Percentiles rank a stretch among this genome's conserved stretches.
These are phyloP conservation scores for Alca torda DNA, from an alignment of 2,797 vertebrate genomes.

Conservation along the genomic window DNA sequence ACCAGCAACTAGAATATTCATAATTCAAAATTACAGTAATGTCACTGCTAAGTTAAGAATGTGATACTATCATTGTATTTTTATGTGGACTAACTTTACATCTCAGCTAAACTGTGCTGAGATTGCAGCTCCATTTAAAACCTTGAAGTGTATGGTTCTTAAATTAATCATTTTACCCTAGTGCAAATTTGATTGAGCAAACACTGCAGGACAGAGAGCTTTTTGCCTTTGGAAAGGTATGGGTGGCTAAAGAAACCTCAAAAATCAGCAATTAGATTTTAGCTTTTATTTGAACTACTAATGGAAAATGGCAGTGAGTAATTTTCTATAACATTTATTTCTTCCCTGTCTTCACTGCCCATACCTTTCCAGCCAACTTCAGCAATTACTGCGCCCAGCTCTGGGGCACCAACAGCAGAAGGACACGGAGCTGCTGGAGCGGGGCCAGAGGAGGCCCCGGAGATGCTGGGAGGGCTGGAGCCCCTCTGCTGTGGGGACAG, in stretches of 20 bases:
- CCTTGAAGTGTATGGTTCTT: neutral
- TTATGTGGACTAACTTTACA: neutral
- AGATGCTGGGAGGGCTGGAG: neutral
- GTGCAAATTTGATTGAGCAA: rapidly evolving
- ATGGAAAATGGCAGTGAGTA: neutral
- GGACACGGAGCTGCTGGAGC: neutral
- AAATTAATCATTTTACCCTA: neutral
- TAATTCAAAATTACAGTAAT: neutral
- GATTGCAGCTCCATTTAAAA: neutral
- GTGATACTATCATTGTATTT: neutral
- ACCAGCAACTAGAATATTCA: neutral
- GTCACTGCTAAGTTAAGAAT: neutral
- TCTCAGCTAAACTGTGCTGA: neutral
- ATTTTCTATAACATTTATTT: neutral
- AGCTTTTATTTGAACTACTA: neutral
- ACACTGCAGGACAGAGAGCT: neutral
- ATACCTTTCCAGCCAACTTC: neutral
- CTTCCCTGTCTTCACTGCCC: neutral
- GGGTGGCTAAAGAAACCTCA: neutral
- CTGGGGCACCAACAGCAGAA: neutral
- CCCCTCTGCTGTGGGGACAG: neutral
- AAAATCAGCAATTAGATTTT: neutral
- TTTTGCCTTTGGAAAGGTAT: neutral
- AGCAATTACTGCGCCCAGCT: neutral
- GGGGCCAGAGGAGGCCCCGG: neutral